Evolutionary conservation across 2,797 vertebrate genomes (phyloP), one percentile per base, ranked within the genome.

Genomic region (Intellagama lesueurii): DNA sequence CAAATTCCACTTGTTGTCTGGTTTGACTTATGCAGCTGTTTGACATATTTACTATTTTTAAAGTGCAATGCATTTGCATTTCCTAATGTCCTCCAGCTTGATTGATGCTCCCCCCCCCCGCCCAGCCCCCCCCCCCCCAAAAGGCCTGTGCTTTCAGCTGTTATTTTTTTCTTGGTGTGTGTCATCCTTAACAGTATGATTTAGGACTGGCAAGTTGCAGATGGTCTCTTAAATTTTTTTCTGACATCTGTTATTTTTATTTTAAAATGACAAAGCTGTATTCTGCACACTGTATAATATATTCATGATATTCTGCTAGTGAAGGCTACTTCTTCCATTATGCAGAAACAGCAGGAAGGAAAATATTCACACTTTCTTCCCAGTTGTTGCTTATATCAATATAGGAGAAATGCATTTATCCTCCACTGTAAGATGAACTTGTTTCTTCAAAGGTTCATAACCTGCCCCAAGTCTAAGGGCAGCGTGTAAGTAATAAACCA

Each of bases 31-130:
- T 91, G 72, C 87, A 35, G 83, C 89, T 94, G 78, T 90, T 91
- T 68, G 72, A 56, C 89, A 93, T 94, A 97, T 95, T 95, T 91
- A 90, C 93, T 92, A 82, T 93, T 94, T 97, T 96, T 96, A 95
- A 96, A 96, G 92, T 95, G 93, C 90, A 95, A 93, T 95, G 92
- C 91, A 95, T 95, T 94, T 73, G 89, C 87, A 85, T 84, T 88
- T 9, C 86, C 91, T 94, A 93, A 94, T 94, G 93, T 91, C 89
- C 93, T 95, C 88, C 22, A 68, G 93, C 91, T 94, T 95, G 95
- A 94, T 93, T 94, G 92, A 94, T 96, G 94, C 93, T 64, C 17
- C 19, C 60, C 52, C 52, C 19, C 1, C 60, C 60, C 60, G 0
- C 16, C 60, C 16, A 14, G 16, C 52, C 52, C 9, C 52, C 52